Percentiles rank a stretch among this genome's conserved stretches.
Conservation (phyloP, 2,797 vertebrate species). For the Danio tinwini region DNA sequence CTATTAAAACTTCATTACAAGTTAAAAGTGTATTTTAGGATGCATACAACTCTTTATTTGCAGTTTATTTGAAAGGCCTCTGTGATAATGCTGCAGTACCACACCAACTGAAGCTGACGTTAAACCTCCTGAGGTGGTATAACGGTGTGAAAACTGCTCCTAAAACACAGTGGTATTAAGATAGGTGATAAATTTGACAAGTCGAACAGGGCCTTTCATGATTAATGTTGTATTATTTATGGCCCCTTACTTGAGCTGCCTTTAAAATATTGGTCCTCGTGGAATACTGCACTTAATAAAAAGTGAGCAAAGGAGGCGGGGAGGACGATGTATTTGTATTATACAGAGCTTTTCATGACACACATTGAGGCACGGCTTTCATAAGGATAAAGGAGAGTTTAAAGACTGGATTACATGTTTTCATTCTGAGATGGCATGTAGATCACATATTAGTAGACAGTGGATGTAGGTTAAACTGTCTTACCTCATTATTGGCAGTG, state of each 20-base stretch:
- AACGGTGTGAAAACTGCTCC: constrained; percentile 66
- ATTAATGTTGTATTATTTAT: constrained; percentile 81
- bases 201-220: constrained; percentile 64
- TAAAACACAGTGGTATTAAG: constrained; percentile 79
- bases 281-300: constrained; percentile 57
- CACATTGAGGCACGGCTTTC: constrained; percentile 49
- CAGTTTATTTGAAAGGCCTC: constrained; percentile 39
- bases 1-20: constrained; percentile 37
- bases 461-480: constrained; percentile 15
- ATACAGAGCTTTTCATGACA: constrained; percentile 45
- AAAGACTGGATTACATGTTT: constrained; percentile 27
- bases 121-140: constrained; percentile 59
- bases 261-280: constrained; percentile 69
- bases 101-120: constrained; percentile 20
- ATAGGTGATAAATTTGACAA: constrained; percentile 80
- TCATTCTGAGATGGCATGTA: constrained; percentile 25
- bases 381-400: constrained; percentile 37
- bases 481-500: not conserved
- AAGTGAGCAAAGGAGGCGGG: constrained; percentile 29
- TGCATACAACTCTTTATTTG: constrained; percentile 44
- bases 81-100: constrained; percentile 15
- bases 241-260: constrained; percentile 65
- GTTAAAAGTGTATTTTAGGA: constrained; percentile 43
- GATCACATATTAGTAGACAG: constrained; percentile 31
- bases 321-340: constrained; percentile 53